phyloP scores from a whole-genome alignment of 2,113 vertebrate genomes.

The Vombatus ursinus region DNA sequence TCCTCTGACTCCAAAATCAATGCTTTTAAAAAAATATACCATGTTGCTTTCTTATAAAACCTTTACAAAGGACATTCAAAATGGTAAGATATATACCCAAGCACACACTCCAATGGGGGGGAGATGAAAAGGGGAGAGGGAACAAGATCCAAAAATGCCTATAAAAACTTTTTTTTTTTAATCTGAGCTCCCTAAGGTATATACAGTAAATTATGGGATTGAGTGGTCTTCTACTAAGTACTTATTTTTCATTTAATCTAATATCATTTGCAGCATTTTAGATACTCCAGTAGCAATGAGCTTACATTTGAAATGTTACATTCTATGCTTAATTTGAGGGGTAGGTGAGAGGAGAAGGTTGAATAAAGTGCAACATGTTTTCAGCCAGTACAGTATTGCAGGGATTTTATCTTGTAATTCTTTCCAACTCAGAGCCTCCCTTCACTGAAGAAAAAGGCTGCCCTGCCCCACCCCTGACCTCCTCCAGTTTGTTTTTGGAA shows the following conservation, averaged over 20 bases:
- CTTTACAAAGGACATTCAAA: slow-evolving; percentile 2
- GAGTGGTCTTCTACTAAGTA: not conserved
- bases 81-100: not conserved
- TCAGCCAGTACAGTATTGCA: slow-evolving; percentile 3
- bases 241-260: not conserved
- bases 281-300: not conserved
- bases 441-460: slow-evolving; percentile 71
- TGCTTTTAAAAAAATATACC: not conserved
- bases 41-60: not conserved
- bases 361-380: slow-evolving; percentile 22
- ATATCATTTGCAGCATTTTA: slow-evolving; percentile 29
- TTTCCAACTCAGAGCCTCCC: slow-evolving; percentile 75
- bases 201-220: not conserved
- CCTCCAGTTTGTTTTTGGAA: slow-evolving; percentile 78
- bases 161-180: not conserved
- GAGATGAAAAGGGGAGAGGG: not conserved
- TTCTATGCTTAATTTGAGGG: not conserved
- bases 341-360: not conserved
- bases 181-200: not conserved
- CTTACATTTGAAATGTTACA: slow-evolving; percentile 1
- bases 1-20: not conserved
- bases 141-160: not conserved
- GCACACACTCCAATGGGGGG: not conserved
- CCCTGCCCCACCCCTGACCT: slow-evolving; percentile 78
- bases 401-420: slow-evolving; percentile 64